Percentiles rank a stretch among this genome's conserved stretches.
Conservation (phyloP, 2,888 invertebrate species). For the Argynnis bischoffii region DNA sequence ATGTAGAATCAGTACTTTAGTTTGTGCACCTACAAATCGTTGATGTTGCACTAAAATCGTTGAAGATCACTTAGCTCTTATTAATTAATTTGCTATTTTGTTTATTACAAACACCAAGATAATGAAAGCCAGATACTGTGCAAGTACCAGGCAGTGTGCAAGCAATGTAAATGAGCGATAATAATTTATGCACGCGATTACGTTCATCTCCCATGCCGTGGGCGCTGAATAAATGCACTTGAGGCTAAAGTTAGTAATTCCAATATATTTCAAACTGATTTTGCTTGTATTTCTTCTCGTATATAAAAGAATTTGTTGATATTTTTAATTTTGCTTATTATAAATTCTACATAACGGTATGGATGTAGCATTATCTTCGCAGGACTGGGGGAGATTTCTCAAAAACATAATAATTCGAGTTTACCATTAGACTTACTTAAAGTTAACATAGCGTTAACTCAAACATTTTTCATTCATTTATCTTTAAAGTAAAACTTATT, state of each 20-base stretch:
- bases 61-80: too few species aligned
- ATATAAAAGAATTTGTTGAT: not conserved
- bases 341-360: not conserved
- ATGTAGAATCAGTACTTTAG: too few species aligned
- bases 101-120: not conserved
- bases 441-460: too few species aligned
- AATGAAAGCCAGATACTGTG: not conserved
- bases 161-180: slow-evolving; percentile 3
- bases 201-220: not conserved
- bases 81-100: too few species aligned
- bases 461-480: too few species aligned
- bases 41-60: too few species aligned
- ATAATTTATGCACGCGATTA: slow-evolving; percentile 9
- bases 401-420: too few species aligned
- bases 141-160: not conserved
- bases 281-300: not conserved
- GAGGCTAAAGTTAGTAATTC: not conserved
- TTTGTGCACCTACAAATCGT: too few species aligned
- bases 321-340: not conserved
- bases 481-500: too few species aligned
- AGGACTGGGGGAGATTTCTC: too few species aligned
- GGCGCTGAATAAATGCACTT: slow-evolving; percentile 5
- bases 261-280: not conserved
- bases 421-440: too few species aligned
- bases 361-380: too few species aligned